Evolutionary conservation across 1,140 invertebrate species (phyloP), one percentile per base, ranked within the genome.

Genomic region (Cyclargus thomasi): DNA sequence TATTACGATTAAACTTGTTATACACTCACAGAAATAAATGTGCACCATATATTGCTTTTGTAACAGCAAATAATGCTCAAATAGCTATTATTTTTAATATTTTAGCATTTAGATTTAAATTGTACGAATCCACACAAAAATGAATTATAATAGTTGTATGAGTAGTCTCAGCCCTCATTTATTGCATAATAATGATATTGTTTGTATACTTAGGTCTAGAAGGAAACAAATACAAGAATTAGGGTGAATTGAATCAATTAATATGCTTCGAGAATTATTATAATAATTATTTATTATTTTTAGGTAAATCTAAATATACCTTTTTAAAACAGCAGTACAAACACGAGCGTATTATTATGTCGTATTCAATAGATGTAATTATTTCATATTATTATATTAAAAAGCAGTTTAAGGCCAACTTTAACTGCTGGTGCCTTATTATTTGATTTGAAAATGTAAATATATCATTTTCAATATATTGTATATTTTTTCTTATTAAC

Each of bases 391-490:
- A 63, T 18, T 55, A 69, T 59, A 59, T 59, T 59, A 53, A 36
- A 65, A 63, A 66, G 67, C 63, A 66, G 55, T 63, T 18, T 63
- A 63, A 63, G 66, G 65, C 63, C 64, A 53, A 18, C 17, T 64
- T 36, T 59, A 67, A 35, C 65, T 70, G 36, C 63, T 57, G 69
- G 69, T 70, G 69, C 69, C 65, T 70, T 70, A 70, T 70, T 62
- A 70, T 70, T 70, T 70, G 66, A 64, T n/a, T n/a, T 67, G 67
- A 53, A 55, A 67, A 23, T 20, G 35, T 70, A 67, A 67, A 57
- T 62, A 66, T 68, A 64, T 57, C 63, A 63, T 66, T 66, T 64
- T 29, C 22, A 65, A 65, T 55, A 23, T 65, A 65, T 20, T 64
- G 63, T 64, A 64, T 55, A 57, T 36, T 66, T 57, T 17, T 66